Evolutionary conservation across 2,888 invertebrate species (phyloP).

Genomic region (Epinotia nisella): DNA sequence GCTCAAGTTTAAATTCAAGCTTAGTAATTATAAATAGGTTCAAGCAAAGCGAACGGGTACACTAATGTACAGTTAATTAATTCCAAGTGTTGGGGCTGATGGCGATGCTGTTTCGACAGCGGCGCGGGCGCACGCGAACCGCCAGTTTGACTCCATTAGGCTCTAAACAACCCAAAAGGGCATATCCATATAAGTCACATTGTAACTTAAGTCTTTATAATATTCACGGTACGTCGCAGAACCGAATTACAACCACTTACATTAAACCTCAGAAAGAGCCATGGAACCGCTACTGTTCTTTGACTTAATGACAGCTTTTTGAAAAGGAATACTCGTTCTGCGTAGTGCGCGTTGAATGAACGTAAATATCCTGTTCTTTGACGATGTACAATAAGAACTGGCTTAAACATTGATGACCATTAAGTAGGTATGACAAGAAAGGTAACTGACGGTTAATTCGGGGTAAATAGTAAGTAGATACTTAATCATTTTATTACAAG

Average conservation of each 20-base stretch:
- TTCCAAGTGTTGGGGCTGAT: conserved; percentile 29
- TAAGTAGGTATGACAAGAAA: not conserved
- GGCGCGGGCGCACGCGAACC: conserved; percentile 59
- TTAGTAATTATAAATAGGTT: conserved; percentile 25
- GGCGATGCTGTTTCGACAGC: conserved; percentile 30
- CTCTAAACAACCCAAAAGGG: conserved; percentile 39
- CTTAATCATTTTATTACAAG: too few species aligned
- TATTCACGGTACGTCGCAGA: not conserved
- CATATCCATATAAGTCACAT: not conserved
- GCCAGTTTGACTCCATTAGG: conserved; percentile 54
- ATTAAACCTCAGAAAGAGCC: conserved; percentile 7
- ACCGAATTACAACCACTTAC: conserved; percentile 19
- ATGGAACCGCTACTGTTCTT: conserved; percentile 37
- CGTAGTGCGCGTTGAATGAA: conserved; percentile 11
- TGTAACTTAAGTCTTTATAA: not conserved
- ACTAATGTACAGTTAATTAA: conserved; percentile 39
- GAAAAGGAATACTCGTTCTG: conserved; percentile 12
- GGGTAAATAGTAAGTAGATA: too few species aligned
- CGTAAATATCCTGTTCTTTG: conserved; percentile 4
- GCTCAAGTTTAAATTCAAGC: conserved; percentile 1
- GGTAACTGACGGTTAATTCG: too few species aligned
- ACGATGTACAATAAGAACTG: not conserved
- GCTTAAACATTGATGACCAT: not conserved
- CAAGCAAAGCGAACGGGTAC: conserved; percentile 32
- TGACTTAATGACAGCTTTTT: conserved; percentile 30